Conservation (phyloP, 2,888 invertebrate species). For the Eupithecia abbreviata region DNA sequence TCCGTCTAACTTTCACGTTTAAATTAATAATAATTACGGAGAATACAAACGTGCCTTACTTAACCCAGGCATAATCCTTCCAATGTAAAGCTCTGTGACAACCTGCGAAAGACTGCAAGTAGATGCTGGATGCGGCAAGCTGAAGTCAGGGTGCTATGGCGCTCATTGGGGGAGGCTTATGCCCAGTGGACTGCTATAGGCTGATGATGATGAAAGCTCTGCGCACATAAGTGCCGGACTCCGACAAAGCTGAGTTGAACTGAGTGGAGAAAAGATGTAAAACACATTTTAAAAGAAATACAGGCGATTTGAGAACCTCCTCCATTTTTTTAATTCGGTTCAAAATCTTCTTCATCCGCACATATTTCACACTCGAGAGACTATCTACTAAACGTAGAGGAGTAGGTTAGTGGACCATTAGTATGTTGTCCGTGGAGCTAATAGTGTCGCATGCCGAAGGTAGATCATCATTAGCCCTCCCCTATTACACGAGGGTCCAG, state of each 20-base stretch:
- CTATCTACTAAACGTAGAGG: neutral
- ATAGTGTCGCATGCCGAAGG: neutral
- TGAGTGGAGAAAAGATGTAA: too few species aligned
- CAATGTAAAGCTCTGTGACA: neutral
- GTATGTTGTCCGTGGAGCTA: neutral
- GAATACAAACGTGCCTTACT: neutral
- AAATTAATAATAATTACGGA: neutral
- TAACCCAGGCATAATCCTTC: neutral
- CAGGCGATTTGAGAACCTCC: too few species aligned
- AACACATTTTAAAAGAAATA: too few species aligned
- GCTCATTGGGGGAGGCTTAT: too few species aligned
- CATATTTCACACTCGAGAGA: neutral
- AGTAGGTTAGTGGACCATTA: neutral
- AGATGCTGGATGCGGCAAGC: too few species aligned
- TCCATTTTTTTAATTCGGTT: neutral
- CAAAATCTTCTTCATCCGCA: neutral
- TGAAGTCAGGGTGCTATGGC: too few species aligned
- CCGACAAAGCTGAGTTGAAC: too few species aligned
- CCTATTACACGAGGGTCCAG: neutral
- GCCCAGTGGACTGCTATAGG: too few species aligned
- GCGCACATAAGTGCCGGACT: too few species aligned
- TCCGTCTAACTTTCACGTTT: neutral
- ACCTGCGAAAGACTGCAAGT: too few species aligned
- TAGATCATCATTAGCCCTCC: constrained; percentile 6
- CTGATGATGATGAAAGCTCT: too few species aligned